Conservation (phyloP, 2,797 vertebrate genomes). For the Sebastes vulpes region DNA sequence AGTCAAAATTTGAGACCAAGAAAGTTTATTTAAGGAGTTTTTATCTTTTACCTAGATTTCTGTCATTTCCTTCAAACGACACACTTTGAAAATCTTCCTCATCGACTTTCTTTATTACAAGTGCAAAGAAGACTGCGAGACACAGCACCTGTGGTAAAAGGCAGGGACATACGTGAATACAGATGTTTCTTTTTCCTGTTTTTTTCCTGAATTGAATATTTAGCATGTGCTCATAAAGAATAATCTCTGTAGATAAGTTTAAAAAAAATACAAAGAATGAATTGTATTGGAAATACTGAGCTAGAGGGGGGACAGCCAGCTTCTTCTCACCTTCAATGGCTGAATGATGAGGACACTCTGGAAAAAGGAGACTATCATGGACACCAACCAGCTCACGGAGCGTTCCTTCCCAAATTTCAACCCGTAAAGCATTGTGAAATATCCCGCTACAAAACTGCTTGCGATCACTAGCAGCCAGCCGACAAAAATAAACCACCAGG, state of each 20-base stretch:
- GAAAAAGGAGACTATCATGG: slow-evolving; percentile 92
- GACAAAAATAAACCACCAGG: slow-evolving; percentile 93
- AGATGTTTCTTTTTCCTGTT: neutral
- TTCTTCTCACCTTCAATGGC: slow-evolving; percentile 89
- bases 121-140: slow-evolving; percentile 93
- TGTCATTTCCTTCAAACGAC: slow-evolving; percentile 59
- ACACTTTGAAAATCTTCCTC: slow-evolving; percentile 87
- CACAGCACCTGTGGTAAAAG: slow-evolving; percentile 87
- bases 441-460: slow-evolving; percentile 88
- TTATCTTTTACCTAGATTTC: slow-evolving; percentile 79
- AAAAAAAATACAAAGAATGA: neutral
- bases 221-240: neutral
- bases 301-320: neutral
- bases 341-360: slow-evolving; percentile 93
- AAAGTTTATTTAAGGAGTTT: too few relatives aligned
- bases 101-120: slow-evolving; percentile 91
- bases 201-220: rapidly evolving
- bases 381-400: slow-evolving; percentile 93
- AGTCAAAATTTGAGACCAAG: neutral
- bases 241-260: neutral
- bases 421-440: slow-evolving; percentile 93
- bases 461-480: slow-evolving; percentile 90
- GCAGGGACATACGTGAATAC: neutral
- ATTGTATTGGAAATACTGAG: neutral
- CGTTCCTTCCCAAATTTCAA: slow-evolving; percentile 91